Evolutionary conservation across 2,797 vertebrate genomes (phyloP), one percentile per base, ranked within the genome.

Genomic region (Xyrichtys novacula): DNA sequence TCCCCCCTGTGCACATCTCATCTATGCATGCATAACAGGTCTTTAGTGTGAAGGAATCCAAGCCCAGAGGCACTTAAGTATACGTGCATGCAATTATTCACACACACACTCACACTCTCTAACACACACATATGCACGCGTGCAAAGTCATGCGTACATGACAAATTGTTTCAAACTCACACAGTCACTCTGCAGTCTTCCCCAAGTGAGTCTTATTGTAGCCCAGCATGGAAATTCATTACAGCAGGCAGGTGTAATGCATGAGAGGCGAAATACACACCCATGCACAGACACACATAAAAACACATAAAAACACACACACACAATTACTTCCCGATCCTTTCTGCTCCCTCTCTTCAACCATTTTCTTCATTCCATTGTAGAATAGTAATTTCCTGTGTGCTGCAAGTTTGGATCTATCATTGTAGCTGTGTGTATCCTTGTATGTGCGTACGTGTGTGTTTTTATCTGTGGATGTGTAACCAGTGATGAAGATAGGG

Each of bases 331-430:
- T 68, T 57, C 25, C n/a, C 36, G 54, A 61, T 50, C 47, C 34
- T 48, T 44, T 43, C 36, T 26, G 19, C 53, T 22, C 17, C 38
- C 36, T 34, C 19, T 46, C 23, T 48, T 23, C 42, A 22, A 59
- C 29, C 31, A 48, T 29, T 75, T 48, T 44, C 34, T 57, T 50
- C 40, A 59, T 16, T 43, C 16, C 28, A 48, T 76, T 6, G 3
- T 22, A 39, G 69, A 20, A 62, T 76, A 65, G 60, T 69, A 68
- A 77, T 81, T 78, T 86, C 66, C 74, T 77, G 53, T 59, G 39
- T 50, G 25, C 31, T 32, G 47, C 9, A 57, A 49, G 38, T 78
- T 57, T 55, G 12, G 46, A 53, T 75, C 54, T 63, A 25, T 69
- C 58, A 47, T n/a, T 23, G 26, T 66, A 28, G 25, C 10, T 55